Conservation (phyloP, 64 coral and sea anemone genomes). For the Porites lutea region DNA sequence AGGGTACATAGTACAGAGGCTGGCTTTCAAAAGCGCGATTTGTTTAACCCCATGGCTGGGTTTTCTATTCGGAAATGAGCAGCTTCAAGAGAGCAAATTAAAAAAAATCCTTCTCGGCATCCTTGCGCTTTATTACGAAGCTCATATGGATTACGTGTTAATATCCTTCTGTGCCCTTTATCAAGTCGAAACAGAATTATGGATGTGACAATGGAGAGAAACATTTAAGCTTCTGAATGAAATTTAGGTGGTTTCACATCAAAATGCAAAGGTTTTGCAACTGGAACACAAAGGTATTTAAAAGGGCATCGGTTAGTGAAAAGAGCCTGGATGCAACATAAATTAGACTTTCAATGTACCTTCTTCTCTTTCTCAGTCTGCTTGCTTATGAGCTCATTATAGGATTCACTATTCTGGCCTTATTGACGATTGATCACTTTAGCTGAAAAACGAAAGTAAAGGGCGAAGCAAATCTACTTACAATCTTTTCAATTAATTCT, state of each 20-base stretch:
- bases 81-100: slow-evolving; percentile 13
- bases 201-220: not conserved
- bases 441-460: not conserved
- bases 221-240: not conserved
- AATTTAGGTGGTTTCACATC: not conserved
- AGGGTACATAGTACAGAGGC: not conserved
- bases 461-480: slow-evolving; percentile 3
- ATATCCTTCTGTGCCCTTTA: slow-evolving; percentile 1
- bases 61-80: slow-evolving; percentile 44
- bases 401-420: not conserved
- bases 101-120: slow-evolving; percentile 5
- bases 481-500: not conserved
- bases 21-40: not conserved
- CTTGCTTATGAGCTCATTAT: slow-evolving; percentile 3
- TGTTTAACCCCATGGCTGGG: slow-evolving; percentile 39
- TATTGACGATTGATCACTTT: not conserved
- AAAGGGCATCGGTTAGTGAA: not conserved
- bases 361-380: not conserved
- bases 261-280: not conserved
- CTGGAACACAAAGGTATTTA: not conserved
- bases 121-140: not conserved
- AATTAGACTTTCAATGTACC: not conserved
- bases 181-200: not conserved
- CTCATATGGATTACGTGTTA: slow-evolving; percentile 44
- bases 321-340: not conserved